Evolutionary conservation across 2,797 vertebrate genomes (phyloP).

Genomic region (Poecilia picta): DNA sequence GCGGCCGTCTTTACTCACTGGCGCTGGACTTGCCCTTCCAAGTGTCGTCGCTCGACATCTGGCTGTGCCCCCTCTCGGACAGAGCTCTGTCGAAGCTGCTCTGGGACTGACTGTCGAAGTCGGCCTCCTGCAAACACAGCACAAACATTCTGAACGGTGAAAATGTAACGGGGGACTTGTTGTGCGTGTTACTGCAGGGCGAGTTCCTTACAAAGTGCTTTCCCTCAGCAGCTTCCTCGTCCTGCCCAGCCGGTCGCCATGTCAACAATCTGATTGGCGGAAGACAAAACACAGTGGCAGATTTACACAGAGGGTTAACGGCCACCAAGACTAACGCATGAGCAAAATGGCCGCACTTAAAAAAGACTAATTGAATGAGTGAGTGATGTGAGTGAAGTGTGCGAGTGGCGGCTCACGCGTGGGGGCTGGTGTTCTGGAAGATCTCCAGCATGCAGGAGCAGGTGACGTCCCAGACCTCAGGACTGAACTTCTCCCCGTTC

Average conservation of each 20-base stretch:
- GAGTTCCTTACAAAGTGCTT: conserved; percentile 88
- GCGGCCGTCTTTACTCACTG: conserved; percentile 79
- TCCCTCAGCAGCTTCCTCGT: conserved; percentile 88
- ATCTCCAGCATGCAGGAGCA: conserved; percentile 99
- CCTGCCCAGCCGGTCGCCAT: conserved; percentile 92
- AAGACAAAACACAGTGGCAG: conserved; percentile 34
- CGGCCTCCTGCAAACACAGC: conserved; percentile 84
- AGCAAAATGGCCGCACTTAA: background rate
- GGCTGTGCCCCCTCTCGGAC: conserved; percentile 95
- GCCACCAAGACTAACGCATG: background rate
- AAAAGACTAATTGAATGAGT: background rate
- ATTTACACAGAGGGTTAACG: background rate
- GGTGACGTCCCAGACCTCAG: conserved; percentile 98
- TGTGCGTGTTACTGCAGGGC: background rate
- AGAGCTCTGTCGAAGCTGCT: conserved; percentile 94
- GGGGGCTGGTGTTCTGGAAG: conserved; percentile 98
- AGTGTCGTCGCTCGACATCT: conserved; percentile 95
- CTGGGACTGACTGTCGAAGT: conserved; percentile 92
- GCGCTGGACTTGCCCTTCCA: conserved; percentile 90
- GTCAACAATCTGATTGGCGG: conserved; percentile 86
- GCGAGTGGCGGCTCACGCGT: conserved; percentile 83
- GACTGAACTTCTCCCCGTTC: conserved; percentile 97
- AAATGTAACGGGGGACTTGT: background rate
- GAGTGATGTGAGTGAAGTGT: background rate
- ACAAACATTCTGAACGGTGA: background rate